These are phyloP conservation scores for Gulo gulo DNA, from an alignment of 2,113 vertebrate genomes.

Conservation along the genomic window DNA sequence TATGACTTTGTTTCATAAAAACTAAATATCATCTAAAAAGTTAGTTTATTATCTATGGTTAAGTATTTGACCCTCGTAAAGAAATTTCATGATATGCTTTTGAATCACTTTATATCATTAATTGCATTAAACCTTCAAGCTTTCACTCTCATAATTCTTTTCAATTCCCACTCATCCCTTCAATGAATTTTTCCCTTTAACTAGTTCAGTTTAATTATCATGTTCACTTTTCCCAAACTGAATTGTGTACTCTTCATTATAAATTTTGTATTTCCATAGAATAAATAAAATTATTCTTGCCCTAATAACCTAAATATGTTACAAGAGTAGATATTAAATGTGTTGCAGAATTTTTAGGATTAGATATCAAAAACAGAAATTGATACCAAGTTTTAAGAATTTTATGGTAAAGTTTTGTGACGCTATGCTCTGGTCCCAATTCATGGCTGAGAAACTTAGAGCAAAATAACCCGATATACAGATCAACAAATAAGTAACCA, in stretches of 20 bases:
- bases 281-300: slow-evolving; percentile 22
- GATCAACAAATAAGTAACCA: not conserved
- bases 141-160: not conserved
- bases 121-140: not conserved
- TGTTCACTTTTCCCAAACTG: not conserved
- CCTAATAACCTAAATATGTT: not conserved
- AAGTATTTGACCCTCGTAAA: not conserved
- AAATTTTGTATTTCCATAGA: not conserved
- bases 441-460: not conserved
- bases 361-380: slow-evolving; percentile 12
- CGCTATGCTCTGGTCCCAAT: not conserved
- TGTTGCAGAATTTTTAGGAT: not conserved
- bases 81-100: not conserved
- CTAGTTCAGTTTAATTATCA: slow-evolving; percentile 23
- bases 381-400: not conserved
- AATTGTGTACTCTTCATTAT: not conserved
- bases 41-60: not conserved
- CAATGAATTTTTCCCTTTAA: slow-evolving; percentile 37
- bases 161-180: not conserved
- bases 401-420: not conserved
- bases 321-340: not conserved
- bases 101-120: not conserved
- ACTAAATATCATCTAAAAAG: slow-evolving; percentile 38
- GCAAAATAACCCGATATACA: not conserved
- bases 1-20: slow-evolving; percentile 15